These are phyloP conservation scores for Sinhomidia bicolor DNA, from an alignment of 2,888 invertebrate species.

Conservation along the genomic window DNA sequence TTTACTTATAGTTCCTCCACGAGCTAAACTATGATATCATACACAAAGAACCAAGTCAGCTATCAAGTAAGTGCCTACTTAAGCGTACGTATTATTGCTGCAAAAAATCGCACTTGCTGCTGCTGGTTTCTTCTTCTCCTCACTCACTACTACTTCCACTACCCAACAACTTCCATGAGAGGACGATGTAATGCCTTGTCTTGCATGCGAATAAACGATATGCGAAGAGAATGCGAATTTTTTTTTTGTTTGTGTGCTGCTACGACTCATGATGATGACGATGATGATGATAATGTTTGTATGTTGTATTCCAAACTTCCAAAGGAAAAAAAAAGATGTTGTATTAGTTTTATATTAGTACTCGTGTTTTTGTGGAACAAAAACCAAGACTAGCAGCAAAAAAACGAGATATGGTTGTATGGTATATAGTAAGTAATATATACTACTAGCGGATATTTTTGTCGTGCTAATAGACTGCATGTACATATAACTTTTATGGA, in stretches of 20 bases:
- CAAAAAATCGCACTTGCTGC: slow-evolving; percentile 52
- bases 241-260: slow-evolving; percentile 16
- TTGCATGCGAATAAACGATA: slow-evolving; percentile 53
- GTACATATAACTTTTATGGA: slow-evolving; percentile 62
- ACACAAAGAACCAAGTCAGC: not conserved
- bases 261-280: not conserved
- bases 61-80: not conserved
- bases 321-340: not conserved
- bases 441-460: slow-evolving; percentile 1
- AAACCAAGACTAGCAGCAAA: not conserved
- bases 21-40: slow-evolving; percentile 12
- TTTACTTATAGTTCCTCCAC: not conserved
- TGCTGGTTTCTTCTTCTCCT: slow-evolving; percentile 21
- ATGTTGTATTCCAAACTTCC: not conserved
- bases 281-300: not conserved
- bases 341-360: slow-evolving; percentile 34
- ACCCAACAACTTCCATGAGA: slow-evolving; percentile 45
- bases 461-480: slow-evolving; percentile 44
- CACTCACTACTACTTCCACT: slow-evolving; percentile 20
- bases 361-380: slow-evolving; percentile 41
- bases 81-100: not conserved
- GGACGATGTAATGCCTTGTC: slow-evolving; percentile 15
- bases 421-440: too few species aligned
- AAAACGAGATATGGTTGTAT: not conserved
- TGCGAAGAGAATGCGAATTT: slow-evolving; percentile 54